Evolutionary conservation across 2,113 vertebrate species (phyloP).

Genomic region (Prinia subflava): DNA sequence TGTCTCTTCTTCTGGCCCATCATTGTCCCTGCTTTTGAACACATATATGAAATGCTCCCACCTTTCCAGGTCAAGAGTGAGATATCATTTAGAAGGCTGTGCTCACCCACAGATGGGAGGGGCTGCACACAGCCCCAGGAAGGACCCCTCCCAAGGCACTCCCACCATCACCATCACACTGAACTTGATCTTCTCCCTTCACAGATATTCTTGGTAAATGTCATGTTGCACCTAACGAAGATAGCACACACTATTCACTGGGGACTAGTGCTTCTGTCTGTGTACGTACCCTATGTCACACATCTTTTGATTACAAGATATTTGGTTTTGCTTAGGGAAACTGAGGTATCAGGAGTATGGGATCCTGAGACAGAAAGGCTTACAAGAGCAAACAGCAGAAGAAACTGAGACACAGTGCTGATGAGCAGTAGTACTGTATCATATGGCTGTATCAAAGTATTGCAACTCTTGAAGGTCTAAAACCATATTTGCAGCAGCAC

Average conservation of each 20-base stretch:
- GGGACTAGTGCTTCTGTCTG: background rate
- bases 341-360: background rate
- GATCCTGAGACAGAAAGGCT: background rate
- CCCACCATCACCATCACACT: background rate
- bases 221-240: background rate
- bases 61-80: background rate
- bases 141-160: background rate
- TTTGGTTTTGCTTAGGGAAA: background rate
- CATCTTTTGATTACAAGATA: background rate
- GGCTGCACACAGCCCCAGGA: background rate
- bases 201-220: background rate
- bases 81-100: background rate
- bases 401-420: background rate
- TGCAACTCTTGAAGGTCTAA: background rate
- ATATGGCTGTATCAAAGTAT: background rate
- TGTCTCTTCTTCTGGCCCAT: background rate
- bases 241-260: fast-evolving
- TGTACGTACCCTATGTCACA: fast-evolving
- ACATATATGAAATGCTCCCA: fast-evolving
- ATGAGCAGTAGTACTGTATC: background rate
- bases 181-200: background rate
- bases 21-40: background rate
- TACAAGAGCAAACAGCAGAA: background rate
- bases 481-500: background rate
- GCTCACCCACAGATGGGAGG: background rate